Percentiles rank a stretch among this genome's conserved stretches.
These are phyloP conservation scores for Epizoanthus ramosus DNA, from an alignment of 92 coral and sea anemone genomes.

Conservation along the genomic window DNA sequence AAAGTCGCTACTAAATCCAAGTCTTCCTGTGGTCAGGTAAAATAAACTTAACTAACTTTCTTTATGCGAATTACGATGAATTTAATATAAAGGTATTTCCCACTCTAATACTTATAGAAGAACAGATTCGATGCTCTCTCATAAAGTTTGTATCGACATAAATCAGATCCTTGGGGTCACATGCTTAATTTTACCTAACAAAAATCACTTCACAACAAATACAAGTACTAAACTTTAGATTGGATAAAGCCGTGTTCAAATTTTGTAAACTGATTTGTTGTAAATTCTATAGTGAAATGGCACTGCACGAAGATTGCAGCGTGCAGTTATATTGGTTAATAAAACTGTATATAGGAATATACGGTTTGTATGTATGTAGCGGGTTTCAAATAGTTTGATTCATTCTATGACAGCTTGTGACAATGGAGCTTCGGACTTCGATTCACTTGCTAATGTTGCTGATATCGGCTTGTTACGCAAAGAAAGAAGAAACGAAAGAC, in stretches of 20 bases:
- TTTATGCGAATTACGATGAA: neutral
- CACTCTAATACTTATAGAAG: neutral
- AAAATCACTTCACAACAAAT: no score
- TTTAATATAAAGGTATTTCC: neutral
- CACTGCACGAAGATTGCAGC: no score
- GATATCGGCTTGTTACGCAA: conserved; percentile 15
- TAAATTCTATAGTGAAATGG: no score
- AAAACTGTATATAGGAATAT: no score
- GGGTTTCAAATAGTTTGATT: neutral
- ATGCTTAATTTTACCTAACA: no score
- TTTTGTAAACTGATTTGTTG: no score
- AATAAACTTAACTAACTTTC: neutral
- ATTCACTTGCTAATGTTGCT: conserved; percentile 21
- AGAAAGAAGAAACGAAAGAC: neutral
- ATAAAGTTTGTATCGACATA: no score
- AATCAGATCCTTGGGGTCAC: no score
- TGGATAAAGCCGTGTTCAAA: no score
- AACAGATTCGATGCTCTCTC: neutral
- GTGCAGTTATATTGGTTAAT: no score
- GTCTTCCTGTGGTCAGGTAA: conserved; percentile 2
- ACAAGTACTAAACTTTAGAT: no score
- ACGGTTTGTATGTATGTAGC: neutral
- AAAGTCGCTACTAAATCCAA: conserved; percentile 26
- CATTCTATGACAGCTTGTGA: conserved; percentile 1
- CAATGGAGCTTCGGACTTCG: conserved; percentile 13